Evolutionary conservation across 2,797 vertebrate species (phyloP), one percentile per base, ranked within the genome.

Genomic region (Erethizon dorsatum): DNA sequence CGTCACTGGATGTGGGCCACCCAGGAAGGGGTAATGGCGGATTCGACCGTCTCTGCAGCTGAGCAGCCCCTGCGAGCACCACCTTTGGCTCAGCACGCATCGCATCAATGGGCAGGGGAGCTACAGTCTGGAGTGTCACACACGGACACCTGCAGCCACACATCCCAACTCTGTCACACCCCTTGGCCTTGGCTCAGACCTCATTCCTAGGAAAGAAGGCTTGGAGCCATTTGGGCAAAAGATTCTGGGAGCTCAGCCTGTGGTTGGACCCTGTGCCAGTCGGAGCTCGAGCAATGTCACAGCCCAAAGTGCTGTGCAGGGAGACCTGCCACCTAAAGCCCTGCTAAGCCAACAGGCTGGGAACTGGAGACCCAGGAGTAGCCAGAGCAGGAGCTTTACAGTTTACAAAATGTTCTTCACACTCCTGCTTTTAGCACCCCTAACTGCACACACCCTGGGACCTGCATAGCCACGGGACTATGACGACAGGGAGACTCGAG

Each of bases 261-360:
- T 28, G 12, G 56, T 22, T 57, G 41, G 93, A 20, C 24, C 14
- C 65, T 11, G 17, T 54, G 59, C 11, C 50, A 33, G 57, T 20
- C 0, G 2, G 17, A 6, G 26, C 84, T n/a, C 28, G 2, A 67
- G 61, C 31, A 20, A 3, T 2, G 41, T 5, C 10, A 6, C 7
- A 52, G 63, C 28, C 69, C n/a, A 33, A 50, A 69, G 77, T 11
- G 24, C 37, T 9, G 2, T 2, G 26, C 4, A 11, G 37, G 47
- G 37, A 0, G 18, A 24, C 11, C 41, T 17, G 26, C 41, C 0
- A 0, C 26, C 47, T 28, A 17, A 33, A 37, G 71, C 47, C 14
- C 69, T 33, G n/a, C 86, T 28, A 28, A 79, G 37, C 31, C 28
- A 24, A 26, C 4, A 3, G 52, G 61, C 78, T 26, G 1, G 0